These are phyloP conservation scores for Burhinus oedicnemus DNA, from an alignment of 2,113 vertebrate genomes.

Conservation along the genomic window DNA sequence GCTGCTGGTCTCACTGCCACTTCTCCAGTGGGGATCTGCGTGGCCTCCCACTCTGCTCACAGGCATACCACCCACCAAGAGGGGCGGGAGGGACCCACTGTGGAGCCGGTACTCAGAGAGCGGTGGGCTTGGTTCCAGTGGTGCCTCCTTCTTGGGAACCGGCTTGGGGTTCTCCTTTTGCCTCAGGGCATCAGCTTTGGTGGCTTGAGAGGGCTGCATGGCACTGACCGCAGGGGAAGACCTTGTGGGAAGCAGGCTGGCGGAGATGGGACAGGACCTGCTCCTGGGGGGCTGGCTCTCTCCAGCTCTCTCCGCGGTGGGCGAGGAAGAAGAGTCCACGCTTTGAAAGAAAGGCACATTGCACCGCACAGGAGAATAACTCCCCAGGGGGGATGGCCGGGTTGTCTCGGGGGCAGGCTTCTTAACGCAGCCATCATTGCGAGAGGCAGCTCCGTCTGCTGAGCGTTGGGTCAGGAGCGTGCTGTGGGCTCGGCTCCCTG, in stretches of 20 bases:
- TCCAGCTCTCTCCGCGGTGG: constrained; percentile 71
- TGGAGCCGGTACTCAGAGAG: constrained; percentile 79
- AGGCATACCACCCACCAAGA: constrained; percentile 45
- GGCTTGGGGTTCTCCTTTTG: constrained; percentile 22
- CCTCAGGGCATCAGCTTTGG: constrained; percentile 35
- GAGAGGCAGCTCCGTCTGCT: constrained; percentile 27
- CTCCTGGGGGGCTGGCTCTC: constrained; percentile 72
- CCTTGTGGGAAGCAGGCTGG: constrained; percentile 74
- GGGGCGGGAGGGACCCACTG: constrained; percentile 63
- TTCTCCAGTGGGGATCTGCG: constrained; percentile 65
- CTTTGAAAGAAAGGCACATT: constrained; percentile 79
- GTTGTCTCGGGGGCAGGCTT: constrained; percentile 78
- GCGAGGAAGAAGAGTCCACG: constrained; percentile 82
- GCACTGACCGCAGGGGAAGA: constrained; percentile 57
- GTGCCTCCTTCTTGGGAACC: constrained; percentile 22
- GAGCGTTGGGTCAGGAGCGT: background rate
- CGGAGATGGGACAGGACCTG: constrained; percentile 71
- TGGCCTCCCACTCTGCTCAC: constrained; percentile 71
- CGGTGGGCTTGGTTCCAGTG: background rate
- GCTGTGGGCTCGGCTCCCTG: background rate
- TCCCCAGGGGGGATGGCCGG: constrained; percentile 90
- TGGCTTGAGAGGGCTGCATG: constrained; percentile 17
- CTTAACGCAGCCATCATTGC: background rate
- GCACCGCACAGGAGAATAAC: constrained; percentile 89
- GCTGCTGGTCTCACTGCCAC: constrained; percentile 68